phyloP scores from a whole-genome alignment of 2,797 vertebrate genomes.

The Xiphophorus birchmanni region DNA sequence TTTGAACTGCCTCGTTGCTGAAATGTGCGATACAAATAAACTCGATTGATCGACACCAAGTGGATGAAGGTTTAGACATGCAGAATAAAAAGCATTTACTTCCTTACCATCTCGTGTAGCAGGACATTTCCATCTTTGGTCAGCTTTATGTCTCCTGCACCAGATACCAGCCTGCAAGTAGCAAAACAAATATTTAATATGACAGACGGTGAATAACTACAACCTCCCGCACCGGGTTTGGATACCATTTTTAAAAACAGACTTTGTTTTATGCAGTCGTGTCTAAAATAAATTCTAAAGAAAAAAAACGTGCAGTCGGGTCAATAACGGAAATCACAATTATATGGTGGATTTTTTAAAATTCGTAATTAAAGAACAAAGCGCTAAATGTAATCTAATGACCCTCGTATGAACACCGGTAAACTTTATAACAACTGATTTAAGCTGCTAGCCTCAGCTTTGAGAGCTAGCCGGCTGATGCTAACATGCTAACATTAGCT shows the following conservation, averaged over 20 bases:
- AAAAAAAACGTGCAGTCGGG: not conserved
- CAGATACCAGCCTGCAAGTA: slow-evolving; percentile 91
- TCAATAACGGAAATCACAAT: not conserved
- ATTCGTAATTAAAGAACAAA: not conserved
- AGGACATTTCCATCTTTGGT: slow-evolving; percentile 99
- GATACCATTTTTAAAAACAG: not conserved
- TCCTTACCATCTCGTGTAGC: slow-evolving; percentile 96
- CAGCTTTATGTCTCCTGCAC: slow-evolving; percentile 95
- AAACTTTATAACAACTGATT: not conserved
- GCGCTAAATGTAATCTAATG: not conserved
- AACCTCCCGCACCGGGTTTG: not conserved
- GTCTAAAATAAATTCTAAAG: not conserved
- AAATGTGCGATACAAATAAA: too few relatives aligned
- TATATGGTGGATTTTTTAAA: not conserved
- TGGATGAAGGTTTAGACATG: not conserved
- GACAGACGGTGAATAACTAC: not conserved
- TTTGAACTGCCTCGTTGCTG: too few relatives aligned
- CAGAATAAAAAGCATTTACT: not conserved
- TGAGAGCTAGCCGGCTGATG: slow-evolving; percentile 11
- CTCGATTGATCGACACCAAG: too few relatives aligned
- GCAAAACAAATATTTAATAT: not conserved
- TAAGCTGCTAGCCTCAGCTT: not conserved
- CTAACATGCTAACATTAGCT: slow-evolving; percentile 53
- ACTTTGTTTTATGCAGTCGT: not conserved
- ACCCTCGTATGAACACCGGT: fast-evolving